A percentile compares a stretch with the other conserved stretches of the same genome.
Conservation (phyloP, 2,113 vertebrate species). For the Capreolus pygargus region DNA sequence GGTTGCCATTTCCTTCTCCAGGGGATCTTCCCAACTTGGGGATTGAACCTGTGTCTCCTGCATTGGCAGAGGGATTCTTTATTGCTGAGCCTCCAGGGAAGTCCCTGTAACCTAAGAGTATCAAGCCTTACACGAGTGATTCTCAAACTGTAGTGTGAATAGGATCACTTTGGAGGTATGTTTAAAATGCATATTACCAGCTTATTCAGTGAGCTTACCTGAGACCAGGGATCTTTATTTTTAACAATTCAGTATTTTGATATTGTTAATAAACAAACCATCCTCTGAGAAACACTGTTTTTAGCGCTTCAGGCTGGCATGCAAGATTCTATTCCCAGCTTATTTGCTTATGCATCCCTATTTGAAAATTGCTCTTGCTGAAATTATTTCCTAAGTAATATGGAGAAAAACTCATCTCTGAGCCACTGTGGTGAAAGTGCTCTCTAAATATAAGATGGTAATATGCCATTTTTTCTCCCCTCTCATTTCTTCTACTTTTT, state of each 20-base stretch:
- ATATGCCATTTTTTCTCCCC: not conserved
- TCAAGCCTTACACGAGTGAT: not conserved
- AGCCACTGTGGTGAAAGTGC: not conserved
- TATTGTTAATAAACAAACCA: not conserved
- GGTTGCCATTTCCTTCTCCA: not conserved
- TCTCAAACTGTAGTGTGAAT: constrained; percentile 15
- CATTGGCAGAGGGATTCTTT: not conserved
- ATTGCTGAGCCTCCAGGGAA: not conserved
- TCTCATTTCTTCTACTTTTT: not conserved
- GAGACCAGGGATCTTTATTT: not conserved
- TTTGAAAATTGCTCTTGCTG: not conserved
- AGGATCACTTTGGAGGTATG: not conserved
- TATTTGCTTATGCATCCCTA: not conserved
- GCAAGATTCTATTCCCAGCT: not conserved
- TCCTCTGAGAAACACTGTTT: constrained; percentile 1
- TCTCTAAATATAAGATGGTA: not conserved
- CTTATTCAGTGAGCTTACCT: not conserved
- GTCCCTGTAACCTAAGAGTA: not conserved
- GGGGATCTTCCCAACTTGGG: not conserved
- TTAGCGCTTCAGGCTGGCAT: not conserved
- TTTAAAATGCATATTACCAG: not conserved
- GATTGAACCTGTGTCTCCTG: not conserved
- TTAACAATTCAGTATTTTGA: not conserved
- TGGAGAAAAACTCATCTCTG: not conserved
- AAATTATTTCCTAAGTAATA: not conserved